Base-by-base conservation (phyloP, 2,113 vertebrate species). In the Hemibagrus wyckioides region DNA sequence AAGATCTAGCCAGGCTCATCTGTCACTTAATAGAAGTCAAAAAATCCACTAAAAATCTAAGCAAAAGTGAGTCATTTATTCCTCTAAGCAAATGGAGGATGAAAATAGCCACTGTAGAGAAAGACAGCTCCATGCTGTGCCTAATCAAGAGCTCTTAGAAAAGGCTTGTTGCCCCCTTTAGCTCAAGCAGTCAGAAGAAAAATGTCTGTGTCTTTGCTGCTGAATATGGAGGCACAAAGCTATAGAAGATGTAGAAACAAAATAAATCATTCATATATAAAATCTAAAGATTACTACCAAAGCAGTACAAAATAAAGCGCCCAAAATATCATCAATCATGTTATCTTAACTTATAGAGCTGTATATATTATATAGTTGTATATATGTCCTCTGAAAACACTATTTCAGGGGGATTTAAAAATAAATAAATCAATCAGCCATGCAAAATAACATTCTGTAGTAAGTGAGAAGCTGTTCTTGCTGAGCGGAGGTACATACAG, bases 41-140 rank as follows among this genome's bases (percentile, higher is more conserved):
- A 86, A n/a, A 67, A 41, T 50, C 6, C 61, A 80, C n/a, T 56
- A 39, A 67, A 77, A 80, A 25, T 25, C 25, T n/a, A 83, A 83
- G 57, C 54, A 83, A 67, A 85, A 76, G 83, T 86, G 82, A 84
- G 75, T 87, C 41, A 89, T 85, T 89, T 89, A 87, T 75, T 89
- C 88, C 65, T 69, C 23, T 17, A 82, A 80, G 80, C 63, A 84
- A 81, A 89, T 41, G 17, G 54, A 59, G 36, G 67, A 52, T 59
- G 52, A 77, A 89, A 82, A 89, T 69, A 87, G 82, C 54, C 79
- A 89, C 33, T 67, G 21, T 10, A 57, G 67, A 67, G 67, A 82
- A 71, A 85, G 56, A 79, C 73, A 79, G 65, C 79, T 30, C 86
- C 89, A 87, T 87, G 67, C 33, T 57, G 85, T 57, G 76, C 57